phyloP scores from a whole-genome alignment of 2,797 vertebrate species.

The Dipus sagitta region DNA sequence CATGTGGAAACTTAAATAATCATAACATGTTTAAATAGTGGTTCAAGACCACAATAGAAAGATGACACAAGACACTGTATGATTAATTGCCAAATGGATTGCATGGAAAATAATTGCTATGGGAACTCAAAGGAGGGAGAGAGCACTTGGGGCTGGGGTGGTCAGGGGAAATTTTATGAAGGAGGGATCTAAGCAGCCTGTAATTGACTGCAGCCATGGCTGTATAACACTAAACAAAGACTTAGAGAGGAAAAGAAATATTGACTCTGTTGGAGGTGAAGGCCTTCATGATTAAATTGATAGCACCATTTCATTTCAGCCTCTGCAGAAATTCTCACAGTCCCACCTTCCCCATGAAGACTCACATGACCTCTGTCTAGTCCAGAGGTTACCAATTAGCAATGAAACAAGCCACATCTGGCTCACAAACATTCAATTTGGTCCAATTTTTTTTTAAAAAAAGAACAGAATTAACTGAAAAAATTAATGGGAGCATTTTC shows the following conservation, averaged over 20 bases:
- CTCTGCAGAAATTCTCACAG: conserved; percentile 46
- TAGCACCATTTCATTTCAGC: conserved; percentile 59
- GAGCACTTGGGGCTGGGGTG: conserved; percentile 54
- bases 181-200: conserved; percentile 42
- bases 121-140: conserved; percentile 64
- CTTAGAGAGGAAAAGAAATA: conserved; percentile 53
- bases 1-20: conserved; percentile 73
- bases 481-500: conserved; percentile 41
- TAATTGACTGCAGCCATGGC: conserved; percentile 72
- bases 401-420: conserved; percentile 40
- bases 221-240: conserved; percentile 64
- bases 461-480: conserved; percentile 47
- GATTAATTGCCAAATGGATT: conserved; percentile 80
- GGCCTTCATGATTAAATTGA: conserved; percentile 66
- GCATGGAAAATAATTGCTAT: conserved; percentile 73
- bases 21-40: conserved; percentile 71
- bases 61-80: conserved; percentile 64
- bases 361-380: conserved; percentile 30
- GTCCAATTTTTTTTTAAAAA: conserved; percentile 4
- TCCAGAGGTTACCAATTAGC: conserved; percentile 58
- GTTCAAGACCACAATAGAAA: conserved; percentile 72
- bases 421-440: conserved; percentile 55
- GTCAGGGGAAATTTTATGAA: conserved; percentile 68
- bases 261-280: conserved; percentile 60
- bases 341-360: conserved; percentile 49